phyloP scores from a whole-genome alignment of 2,113 vertebrate genomes.

The Noturus placidus region DNA sequence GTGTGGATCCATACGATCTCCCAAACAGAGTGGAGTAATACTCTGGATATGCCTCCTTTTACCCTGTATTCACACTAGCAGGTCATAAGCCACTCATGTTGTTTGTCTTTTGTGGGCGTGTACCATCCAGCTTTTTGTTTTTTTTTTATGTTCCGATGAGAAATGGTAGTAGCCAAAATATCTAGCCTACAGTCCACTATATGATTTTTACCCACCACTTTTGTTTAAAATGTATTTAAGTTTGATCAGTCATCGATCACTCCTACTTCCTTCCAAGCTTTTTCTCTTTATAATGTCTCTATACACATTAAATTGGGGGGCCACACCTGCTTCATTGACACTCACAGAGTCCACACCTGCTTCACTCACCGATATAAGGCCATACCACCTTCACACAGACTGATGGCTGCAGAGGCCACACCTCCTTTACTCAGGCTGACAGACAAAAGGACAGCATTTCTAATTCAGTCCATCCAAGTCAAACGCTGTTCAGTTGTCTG shows the following conservation, averaged over 20 bases:
- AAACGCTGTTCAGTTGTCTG: slow-evolving; percentile 3
- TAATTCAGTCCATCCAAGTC: background rate
- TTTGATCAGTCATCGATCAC: background rate
- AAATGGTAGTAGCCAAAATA: background rate
- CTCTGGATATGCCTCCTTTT: background rate
- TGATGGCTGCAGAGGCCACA: background rate
- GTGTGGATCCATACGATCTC: background rate
- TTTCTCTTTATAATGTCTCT: no score
- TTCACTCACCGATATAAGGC: no score
- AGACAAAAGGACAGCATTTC: background rate
- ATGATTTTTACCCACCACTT: background rate
- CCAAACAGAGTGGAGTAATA: background rate
- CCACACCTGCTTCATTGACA: background rate
- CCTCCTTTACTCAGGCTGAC: background rate
- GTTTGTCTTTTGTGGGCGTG: background rate
- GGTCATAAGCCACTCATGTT: background rate
- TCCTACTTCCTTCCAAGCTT: background rate
- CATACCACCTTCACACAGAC: background rate
- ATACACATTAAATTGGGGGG: background rate
- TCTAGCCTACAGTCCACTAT: background rate
- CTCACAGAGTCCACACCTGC: background rate
- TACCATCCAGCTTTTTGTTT: background rate
- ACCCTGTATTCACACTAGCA: background rate
- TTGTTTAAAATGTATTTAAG: background rate
- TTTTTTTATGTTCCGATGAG: background rate